phyloP scores from a whole-genome alignment of 2,888 invertebrate genomes.

The Nipponacmea schrenckii region DNA sequence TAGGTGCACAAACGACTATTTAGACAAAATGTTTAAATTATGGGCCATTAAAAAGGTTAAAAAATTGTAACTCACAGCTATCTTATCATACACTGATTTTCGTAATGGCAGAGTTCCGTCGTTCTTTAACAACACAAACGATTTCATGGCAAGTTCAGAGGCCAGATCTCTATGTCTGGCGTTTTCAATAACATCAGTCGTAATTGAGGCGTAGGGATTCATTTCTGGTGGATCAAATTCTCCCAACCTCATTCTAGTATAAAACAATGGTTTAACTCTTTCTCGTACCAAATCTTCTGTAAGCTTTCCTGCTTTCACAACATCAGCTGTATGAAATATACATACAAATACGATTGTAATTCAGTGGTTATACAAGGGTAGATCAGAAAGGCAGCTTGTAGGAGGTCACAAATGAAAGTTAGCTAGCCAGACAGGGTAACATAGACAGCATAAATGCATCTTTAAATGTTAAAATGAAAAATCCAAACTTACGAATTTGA shows the following conservation, averaged over 20 bases:
- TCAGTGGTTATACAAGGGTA: too few species aligned
- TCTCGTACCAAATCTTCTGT: slow-evolving; percentile 38
- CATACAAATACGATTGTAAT: too few species aligned
- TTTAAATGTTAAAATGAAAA: too few species aligned
- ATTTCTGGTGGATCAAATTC: slow-evolving; percentile 55
- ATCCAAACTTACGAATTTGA: too few species aligned
- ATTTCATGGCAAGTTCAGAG: slow-evolving; percentile 46
- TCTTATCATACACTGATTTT: slow-evolving; percentile 16
- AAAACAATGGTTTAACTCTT: slow-evolving; percentile 49
- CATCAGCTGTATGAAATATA: slow-evolving; percentile 31
- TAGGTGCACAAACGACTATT: too few species aligned
- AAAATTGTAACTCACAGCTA: slow-evolving; percentile 21
- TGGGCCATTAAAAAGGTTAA: too few species aligned
- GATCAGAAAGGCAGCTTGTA: too few species aligned
- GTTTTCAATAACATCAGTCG: slow-evolving; percentile 40
- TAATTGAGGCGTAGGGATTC: slow-evolving; percentile 52
- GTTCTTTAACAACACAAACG: slow-evolving; percentile 55
- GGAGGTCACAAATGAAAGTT: too few species aligned
- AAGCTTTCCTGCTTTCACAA: slow-evolving; percentile 40
- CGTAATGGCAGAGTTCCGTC: slow-evolving; percentile 28
- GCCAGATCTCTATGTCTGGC: slow-evolving; percentile 38
- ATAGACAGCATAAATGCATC: too few species aligned
- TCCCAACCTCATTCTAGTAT: slow-evolving; percentile 54
- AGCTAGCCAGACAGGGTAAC: too few species aligned
- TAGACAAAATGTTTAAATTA: too few species aligned